A percentile compares a stretch with the other conserved stretches of the same genome.
Conservation (phyloP, 2,888 invertebrate species). For the Gasteruption jaculator region DNA sequence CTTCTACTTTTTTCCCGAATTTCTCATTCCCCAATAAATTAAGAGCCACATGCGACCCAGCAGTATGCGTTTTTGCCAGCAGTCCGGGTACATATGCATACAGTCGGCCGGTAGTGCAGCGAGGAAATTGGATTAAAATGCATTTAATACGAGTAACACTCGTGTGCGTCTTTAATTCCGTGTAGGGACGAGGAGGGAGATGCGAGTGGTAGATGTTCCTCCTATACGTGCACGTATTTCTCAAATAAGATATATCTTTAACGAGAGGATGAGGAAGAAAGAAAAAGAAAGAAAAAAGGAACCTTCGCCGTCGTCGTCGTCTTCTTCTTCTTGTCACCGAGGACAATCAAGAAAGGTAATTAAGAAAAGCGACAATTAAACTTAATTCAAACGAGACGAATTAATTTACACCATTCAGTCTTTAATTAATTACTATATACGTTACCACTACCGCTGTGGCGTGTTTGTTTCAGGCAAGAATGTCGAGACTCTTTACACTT, state of each 20-base stretch:
- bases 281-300: slow-evolving; percentile 21
- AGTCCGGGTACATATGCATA: too few relatives aligned
- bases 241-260: too few relatives aligned
- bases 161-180: slow-evolving; percentile 11
- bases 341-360: too few relatives aligned
- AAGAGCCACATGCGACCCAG: slow-evolving; percentile 41
- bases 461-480: too few relatives aligned
- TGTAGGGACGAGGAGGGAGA: slow-evolving; percentile 6
- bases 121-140: too few relatives aligned
- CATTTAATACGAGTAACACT: slow-evolving; percentile 24
- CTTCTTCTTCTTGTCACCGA: too few relatives aligned
- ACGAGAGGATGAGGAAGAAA: slow-evolving; percentile 15
- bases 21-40: slow-evolving; percentile 41
- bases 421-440: too few relatives aligned
- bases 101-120: too few relatives aligned
- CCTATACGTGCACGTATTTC: neutral
- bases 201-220: too few relatives aligned
- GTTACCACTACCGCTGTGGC: too few relatives aligned
- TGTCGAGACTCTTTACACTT: too few relatives aligned
- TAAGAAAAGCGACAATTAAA: slow-evolving; percentile 33
- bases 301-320: neutral
- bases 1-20: slow-evolving; percentile 4
- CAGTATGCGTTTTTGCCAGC: too few relatives aligned
- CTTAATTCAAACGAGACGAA: slow-evolving; percentile 29
- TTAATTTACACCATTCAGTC: slow-evolving; percentile 26